Percentiles rank a stretch among this genome's conserved stretches.
Conservation (phyloP, 2,113 vertebrate genomes). For the Symphodus melops region DNA sequence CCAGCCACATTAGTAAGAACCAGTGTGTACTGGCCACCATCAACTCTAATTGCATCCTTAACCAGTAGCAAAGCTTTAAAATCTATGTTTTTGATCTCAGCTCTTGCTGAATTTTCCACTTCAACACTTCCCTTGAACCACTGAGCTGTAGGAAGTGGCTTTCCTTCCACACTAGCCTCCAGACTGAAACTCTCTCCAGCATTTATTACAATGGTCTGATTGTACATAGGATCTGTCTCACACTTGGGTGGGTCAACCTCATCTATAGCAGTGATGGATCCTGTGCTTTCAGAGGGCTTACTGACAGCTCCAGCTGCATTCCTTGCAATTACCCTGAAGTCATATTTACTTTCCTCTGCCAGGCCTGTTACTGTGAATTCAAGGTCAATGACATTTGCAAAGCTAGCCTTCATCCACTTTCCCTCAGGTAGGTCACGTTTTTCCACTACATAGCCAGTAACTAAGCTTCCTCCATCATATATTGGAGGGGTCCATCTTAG, state of each 20-base stretch:
- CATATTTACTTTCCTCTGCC: conserved; percentile 93
- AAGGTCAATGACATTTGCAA: conserved; percentile 92
- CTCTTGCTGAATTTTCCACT: conserved; percentile 93
- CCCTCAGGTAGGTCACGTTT: conserved; percentile 97
- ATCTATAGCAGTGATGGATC: conserved; percentile 94
- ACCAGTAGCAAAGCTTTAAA: conserved; percentile 92
- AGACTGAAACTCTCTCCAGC: conserved; percentile 95
- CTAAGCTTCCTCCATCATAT: conserved; percentile 94
- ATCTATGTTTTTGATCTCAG: conserved; percentile 94
- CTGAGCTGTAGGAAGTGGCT: conserved; percentile 92
- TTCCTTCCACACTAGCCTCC: conserved; percentile 93
- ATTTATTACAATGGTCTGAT: conserved; percentile 91
- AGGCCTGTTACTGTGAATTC: conserved; percentile 95
- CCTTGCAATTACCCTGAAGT: conserved; percentile 97
- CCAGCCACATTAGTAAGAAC: conserved; percentile 95
- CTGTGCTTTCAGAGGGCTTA: conserved; percentile 95
- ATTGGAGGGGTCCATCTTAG: conserved; percentile 92
- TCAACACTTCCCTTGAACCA: conserved; percentile 95
- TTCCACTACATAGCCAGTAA: conserved; percentile 96
- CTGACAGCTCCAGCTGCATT: conserved; percentile 95
- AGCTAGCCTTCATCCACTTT: conserved; percentile 99
- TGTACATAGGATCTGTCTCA: conserved; percentile 94
- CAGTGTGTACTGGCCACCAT: conserved; percentile 95
- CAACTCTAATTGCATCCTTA: conserved; percentile 96
- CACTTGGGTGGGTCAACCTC: conserved; percentile 94